phyloP scores from a whole-genome alignment of 2,888 invertebrate genomes.

The Thalpophila matura region DNA sequence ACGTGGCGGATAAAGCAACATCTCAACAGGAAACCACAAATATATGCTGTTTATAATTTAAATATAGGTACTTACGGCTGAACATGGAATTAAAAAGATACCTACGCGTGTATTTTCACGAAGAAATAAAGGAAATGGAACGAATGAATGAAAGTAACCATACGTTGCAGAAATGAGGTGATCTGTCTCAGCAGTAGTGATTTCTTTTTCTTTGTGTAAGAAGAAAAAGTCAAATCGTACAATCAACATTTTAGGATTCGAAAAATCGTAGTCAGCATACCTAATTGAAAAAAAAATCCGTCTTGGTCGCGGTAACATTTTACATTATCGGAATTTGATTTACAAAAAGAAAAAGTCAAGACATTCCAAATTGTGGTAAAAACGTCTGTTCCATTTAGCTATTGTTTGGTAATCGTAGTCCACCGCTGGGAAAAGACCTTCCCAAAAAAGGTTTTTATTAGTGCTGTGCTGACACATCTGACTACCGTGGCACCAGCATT shows the following conservation, averaged over 20 bases:
- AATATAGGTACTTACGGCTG: slow-evolving; percentile 32
- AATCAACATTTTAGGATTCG: too few relatives aligned
- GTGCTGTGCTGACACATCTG: not conserved
- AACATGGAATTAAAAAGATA: slow-evolving; percentile 33
- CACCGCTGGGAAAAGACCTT: not conserved
- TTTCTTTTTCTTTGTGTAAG: slow-evolving; percentile 1
- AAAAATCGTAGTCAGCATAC: too few relatives aligned
- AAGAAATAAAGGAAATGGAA: slow-evolving; percentile 20
- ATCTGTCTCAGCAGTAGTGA: slow-evolving; percentile 19
- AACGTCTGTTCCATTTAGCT: not conserved
- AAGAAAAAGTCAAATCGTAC: not conserved
- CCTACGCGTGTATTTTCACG: slow-evolving; percentile 9
- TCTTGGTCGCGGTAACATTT: too few relatives aligned
- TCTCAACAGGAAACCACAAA: slow-evolving; percentile 46
- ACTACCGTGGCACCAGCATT: not conserved
- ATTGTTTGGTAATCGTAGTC: not conserved
- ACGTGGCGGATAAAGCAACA: slow-evolving; percentile 26
- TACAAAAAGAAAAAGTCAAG: too few relatives aligned
- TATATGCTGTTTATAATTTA: slow-evolving; percentile 37
- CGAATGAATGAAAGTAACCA: slow-evolving; percentile 13
- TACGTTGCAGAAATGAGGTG: slow-evolving; percentile 11
- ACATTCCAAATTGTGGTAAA: too few relatives aligned
- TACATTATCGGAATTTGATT: too few relatives aligned
- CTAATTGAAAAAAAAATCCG: too few relatives aligned
- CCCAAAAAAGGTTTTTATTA: not conserved